Conservation (phyloP, 2,888 invertebrate genomes). For the Thera obeliscata region DNA sequence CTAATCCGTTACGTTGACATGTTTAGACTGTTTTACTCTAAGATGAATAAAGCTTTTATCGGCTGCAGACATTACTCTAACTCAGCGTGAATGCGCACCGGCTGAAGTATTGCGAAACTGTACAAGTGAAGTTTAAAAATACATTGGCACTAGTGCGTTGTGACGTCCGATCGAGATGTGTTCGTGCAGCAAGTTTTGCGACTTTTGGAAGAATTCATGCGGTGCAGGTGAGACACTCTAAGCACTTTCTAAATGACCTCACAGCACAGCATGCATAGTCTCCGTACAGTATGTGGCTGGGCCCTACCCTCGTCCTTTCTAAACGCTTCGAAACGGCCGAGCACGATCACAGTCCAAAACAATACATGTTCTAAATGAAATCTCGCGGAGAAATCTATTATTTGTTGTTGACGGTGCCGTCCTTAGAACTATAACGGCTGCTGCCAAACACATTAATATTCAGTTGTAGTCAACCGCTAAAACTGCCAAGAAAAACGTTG, state of each 20-base stretch:
- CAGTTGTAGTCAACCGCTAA: slow-evolving; percentile 3
- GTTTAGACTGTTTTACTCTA: slow-evolving; percentile 66
- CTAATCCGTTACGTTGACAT: slow-evolving; percentile 68
- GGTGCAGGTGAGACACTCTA: slow-evolving; percentile 74
- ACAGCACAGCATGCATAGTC: slow-evolving; percentile 21
- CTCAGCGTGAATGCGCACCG: slow-evolving; percentile 66
- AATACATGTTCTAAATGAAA: slow-evolving; percentile 25
- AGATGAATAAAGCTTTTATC: slow-evolving; percentile 64
- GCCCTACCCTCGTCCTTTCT: slow-evolving; percentile 54
- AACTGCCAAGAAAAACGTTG: slow-evolving; percentile 19
- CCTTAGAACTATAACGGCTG: slow-evolving; percentile 12
- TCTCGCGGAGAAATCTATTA: slow-evolving; percentile 32
- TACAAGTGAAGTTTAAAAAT: slow-evolving; percentile 84
- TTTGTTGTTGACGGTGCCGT: slow-evolving; percentile 1
- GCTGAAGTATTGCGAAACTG: slow-evolving; percentile 80
- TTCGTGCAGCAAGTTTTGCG: slow-evolving; percentile 80
- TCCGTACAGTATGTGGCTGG: neutral
- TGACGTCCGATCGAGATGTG: slow-evolving; percentile 76
- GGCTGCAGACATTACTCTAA: slow-evolving; percentile 63
- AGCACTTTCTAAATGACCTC: slow-evolving; percentile 55
- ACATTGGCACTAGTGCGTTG: slow-evolving; percentile 78
- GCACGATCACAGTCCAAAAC: slow-evolving; percentile 22
- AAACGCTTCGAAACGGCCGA: slow-evolving; percentile 40
- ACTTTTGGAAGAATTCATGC: slow-evolving; percentile 81
- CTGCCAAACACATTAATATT: slow-evolving; percentile 12